Evolutionary conservation across 2,888 invertebrate genomes (phyloP).

Genomic region (Nipponacmea schrenckii): DNA sequence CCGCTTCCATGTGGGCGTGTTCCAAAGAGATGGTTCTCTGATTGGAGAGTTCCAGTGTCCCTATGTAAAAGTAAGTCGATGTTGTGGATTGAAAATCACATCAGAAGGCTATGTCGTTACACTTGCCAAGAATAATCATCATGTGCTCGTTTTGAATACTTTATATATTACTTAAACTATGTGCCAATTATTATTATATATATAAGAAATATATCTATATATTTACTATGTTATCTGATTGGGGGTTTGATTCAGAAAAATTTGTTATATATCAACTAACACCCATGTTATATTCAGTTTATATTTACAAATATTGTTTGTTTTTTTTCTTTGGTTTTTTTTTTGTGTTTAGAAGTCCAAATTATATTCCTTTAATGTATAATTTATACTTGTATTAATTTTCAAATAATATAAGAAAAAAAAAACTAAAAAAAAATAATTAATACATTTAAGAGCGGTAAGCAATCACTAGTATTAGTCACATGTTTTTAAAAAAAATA

Average conservation of each 20-base stretch:
- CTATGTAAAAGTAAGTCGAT: constrained; percentile 96
- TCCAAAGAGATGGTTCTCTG: constrained; percentile 82
- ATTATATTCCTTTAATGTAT: constrained; percentile 4
- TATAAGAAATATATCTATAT: constrained; percentile 25
- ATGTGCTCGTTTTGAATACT: constrained; percentile 86
- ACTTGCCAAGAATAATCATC: constrained; percentile 98
- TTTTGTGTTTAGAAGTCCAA: constrained; percentile 5
- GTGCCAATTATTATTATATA: constrained; percentile 25
- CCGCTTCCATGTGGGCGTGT: constrained; percentile 96
- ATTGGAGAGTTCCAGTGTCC: constrained; percentile 91
- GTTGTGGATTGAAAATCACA: constrained; percentile 96
- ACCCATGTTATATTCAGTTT: constrained; percentile 6
- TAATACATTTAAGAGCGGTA: not conserved
- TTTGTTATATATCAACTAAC: constrained; percentile 5
- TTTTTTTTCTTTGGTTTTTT: not conserved
- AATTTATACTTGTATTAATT: not conserved
- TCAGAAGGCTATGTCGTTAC: constrained; percentile 91
- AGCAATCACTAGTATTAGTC: constrained; percentile 6
- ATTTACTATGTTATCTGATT: constrained; percentile 11
- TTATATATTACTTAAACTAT: constrained; percentile 62
- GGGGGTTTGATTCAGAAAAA: constrained; percentile 8
- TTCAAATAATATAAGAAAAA: not conserved
- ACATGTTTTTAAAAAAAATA: not conserved
- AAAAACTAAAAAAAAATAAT: not conserved
- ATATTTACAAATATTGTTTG: constrained; percentile 9